Conservation (phyloP, 2,113 vertebrate species). For the Engystomops pustulosus region DNA sequence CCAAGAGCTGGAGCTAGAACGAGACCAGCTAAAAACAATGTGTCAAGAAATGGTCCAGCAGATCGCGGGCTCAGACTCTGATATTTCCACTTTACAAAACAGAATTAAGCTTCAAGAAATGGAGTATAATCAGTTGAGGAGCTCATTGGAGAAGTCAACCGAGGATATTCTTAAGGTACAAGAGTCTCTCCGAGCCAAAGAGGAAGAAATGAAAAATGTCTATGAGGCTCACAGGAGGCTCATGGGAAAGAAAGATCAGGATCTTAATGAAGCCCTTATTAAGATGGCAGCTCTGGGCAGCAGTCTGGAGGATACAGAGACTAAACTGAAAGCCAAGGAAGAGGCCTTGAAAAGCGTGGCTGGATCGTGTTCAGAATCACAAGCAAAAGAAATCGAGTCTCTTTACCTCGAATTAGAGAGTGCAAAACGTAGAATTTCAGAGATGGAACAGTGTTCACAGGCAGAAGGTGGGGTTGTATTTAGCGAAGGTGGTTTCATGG, state of each 20-base stretch:
- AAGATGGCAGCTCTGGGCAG: conserved; percentile 86
- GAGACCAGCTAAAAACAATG: conserved; percentile 80
- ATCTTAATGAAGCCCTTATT: conserved; percentile 85
- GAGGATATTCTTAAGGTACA: conserved; percentile 84
- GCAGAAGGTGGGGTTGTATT: conserved; percentile 63
- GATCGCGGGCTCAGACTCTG: conserved; percentile 79
- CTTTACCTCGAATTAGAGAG: conserved; percentile 70
- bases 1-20: conserved; percentile 82
- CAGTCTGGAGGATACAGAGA: conserved; percentile 87
- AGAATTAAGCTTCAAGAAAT: conserved; percentile 82
- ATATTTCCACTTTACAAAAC: conserved; percentile 81
- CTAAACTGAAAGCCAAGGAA: conserved; percentile 82
- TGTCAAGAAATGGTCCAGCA: conserved; percentile 91
- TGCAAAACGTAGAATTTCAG: conserved; percentile 75
- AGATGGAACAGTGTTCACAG: conserved; percentile 74
- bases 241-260: conserved; percentile 84
- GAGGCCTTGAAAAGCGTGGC: conserved; percentile 79
- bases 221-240: conserved; percentile 84
- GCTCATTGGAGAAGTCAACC: conserved; percentile 79
- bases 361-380: conserved; percentile 63
- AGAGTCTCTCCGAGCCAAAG: conserved; percentile 82
- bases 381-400: conserved; percentile 73
- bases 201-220: conserved; percentile 85
- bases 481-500: conserved; percentile 60
- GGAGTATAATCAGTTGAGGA: conserved; percentile 83